A percentile compares a stretch with the other conserved stretches of the same genome.
phyloP scores from a whole-genome alignment of 1,140 invertebrate species.

The Ruditapes philippinarum region DNA sequence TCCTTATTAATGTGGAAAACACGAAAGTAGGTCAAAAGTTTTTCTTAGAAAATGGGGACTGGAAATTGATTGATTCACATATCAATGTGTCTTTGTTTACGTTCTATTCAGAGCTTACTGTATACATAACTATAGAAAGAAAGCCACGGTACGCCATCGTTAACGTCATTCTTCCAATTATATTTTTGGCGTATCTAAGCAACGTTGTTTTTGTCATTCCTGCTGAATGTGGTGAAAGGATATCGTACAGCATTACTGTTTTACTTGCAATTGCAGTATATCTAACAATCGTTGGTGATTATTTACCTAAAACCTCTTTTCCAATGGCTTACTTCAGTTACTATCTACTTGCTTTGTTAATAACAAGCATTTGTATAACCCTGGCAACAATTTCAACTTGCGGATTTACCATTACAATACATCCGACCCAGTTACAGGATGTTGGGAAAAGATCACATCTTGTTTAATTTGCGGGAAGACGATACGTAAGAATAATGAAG shows the following conservation, averaged over 20 bases:
- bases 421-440: not conserved
- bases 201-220: conserved; percentile 89
- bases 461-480: not conserved
- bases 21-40: not conserved
- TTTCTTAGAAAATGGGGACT: not conserved
- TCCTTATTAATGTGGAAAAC: not conserved
- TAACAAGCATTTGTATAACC: not conserved
- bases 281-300: conserved; percentile 88
- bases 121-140: not conserved
- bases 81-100: not conserved
- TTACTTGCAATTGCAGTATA: conserved; percentile 89
- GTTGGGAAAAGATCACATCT: not conserved
- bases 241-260: conserved; percentile 88
- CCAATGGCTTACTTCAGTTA: conserved; percentile 84
- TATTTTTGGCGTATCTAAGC: conserved; percentile 88
- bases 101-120: not conserved
- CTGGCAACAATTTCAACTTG: conserved; percentile 8
- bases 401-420: not conserved
- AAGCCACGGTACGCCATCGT: conserved; percentile 85
- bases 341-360: conserved; percentile 8
- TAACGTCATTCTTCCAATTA: conserved; percentile 88
- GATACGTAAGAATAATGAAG: not conserved
- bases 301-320: conserved; percentile 88
- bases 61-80: not conserved
- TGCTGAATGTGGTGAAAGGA: conserved; percentile 89